phyloP scores from a whole-genome alignment of 2,888 invertebrate species.

The Apomyelois bistriatella region DNA sequence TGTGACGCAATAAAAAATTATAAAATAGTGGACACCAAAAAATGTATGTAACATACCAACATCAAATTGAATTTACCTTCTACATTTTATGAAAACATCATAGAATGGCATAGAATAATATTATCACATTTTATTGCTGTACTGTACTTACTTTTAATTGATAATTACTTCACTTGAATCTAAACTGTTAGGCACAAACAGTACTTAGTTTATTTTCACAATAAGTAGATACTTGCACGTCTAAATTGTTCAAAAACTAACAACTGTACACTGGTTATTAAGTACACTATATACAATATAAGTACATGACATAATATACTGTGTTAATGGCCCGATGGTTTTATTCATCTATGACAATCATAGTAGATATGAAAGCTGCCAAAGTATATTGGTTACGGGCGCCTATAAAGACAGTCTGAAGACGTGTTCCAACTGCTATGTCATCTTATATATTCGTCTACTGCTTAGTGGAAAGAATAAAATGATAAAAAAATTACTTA shows the following conservation, averaged over 20 bases:
- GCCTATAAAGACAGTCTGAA: no score
- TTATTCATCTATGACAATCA: no score
- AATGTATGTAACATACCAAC: neutral
- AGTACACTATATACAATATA: neutral
- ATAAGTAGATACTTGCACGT: neutral
- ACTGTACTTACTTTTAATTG: neutral
- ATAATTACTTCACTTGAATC: neutral
- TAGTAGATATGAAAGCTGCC: neutral
- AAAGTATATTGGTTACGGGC: neutral
- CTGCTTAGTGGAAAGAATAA: no score
- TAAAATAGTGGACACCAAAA: no score
- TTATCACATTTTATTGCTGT: slow-evolving; percentile 4
- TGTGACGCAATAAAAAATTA: no score
- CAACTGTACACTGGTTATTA: slow-evolving; percentile 1
- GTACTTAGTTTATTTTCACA: neutral
- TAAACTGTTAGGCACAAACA: neutral
- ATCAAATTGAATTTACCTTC: neutral
- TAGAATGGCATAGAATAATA: neutral
- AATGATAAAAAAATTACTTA: neutral
- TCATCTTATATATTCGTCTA: no score
- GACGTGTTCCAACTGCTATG: no score
- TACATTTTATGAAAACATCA: neutral
- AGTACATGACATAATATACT: neutral
- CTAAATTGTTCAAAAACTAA: neutral
- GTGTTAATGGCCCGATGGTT: no score